These are phyloP conservation scores for cattle (Bos taurus) DNA, from an alignment of 2,113 vertebrate genomes.

Conservation along the genomic window DNA sequence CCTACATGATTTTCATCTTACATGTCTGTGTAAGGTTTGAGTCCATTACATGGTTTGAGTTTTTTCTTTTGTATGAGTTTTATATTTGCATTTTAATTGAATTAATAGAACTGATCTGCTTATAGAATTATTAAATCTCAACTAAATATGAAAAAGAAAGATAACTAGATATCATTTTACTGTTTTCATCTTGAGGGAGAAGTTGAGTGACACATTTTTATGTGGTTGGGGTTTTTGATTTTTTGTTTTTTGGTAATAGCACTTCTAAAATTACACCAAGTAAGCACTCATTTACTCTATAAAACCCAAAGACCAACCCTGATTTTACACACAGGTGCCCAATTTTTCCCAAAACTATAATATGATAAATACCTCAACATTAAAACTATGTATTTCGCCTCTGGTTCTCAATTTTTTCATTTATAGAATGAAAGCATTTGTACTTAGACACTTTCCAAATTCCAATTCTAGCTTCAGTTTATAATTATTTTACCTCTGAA, in stretches of 20 bases:
- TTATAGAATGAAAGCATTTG: background rate
- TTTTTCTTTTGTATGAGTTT: background rate
- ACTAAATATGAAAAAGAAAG: constrained; percentile 9
- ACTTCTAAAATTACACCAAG: constrained; percentile 22
- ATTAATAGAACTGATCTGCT: background rate
- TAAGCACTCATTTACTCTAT: background rate
- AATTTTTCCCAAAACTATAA: background rate
- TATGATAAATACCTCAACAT: background rate
- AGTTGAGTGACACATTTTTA: background rate
- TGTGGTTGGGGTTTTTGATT: background rate
- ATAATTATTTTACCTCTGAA: constrained; percentile 32
- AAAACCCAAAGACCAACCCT: background rate
- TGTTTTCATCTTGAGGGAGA: constrained; percentile 3
- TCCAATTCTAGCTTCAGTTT: background rate
- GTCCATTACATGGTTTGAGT: background rate
- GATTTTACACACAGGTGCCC: background rate
- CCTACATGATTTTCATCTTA: background rate
- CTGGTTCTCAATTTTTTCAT: background rate
- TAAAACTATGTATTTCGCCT: constrained; percentile 7
- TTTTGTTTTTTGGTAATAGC: background rate
- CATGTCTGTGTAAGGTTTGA: background rate
- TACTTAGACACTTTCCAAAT: background rate
- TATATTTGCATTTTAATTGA: constrained; percentile 5
- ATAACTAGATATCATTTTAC: background rate
- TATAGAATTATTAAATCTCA: background rate